Evolutionary conservation across 2,113 vertebrate genomes (phyloP), one percentile per base, ranked within the genome.

Genomic region (Cepphus grylle): DNA sequence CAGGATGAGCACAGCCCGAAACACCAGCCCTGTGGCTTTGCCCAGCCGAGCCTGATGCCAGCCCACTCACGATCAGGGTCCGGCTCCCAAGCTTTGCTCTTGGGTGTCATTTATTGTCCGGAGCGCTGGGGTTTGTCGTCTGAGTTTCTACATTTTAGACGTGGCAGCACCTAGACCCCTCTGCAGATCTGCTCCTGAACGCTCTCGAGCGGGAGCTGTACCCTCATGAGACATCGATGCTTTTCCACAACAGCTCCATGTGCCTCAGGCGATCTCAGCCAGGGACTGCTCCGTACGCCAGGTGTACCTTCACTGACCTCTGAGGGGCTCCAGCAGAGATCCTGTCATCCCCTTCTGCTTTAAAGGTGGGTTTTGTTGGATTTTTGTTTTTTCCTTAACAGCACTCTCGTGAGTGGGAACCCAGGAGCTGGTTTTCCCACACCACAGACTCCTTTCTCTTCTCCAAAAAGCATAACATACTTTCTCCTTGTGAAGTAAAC

Each of bases 131-230:
- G 38, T 34, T 23, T 76, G 26, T 17, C 38, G 34, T 47, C 38
- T 34, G 59, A 71, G 16, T 26, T 84, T 81, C 40, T 79, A 6
- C 3, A 10, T 81, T 67, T 84, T 5, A 71, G 34, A 29, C 61
- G 27, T 0, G 8, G 59, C 40, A 79, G 30, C 36, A 56, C 52
- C 66, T 29, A 5, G 76, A 40, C 6, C 26, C 21, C 47, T 32
- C 36, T 26, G 34, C 38, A 63, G 59, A 27, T 2, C 38, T 84
- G 17, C 63, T 86, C 62, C 70, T 73, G 49, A 55, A 40, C 15
- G 30, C 23, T 71, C 42, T 81, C 2, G 6, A 18, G 50, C 0
- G 15, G 74, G 32, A 78, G 32, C n/a, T 0, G 0, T 15, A 19
- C 8, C 16, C 49, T 25, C 66, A 9, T 4, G 56, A 30, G 45